Percentiles rank a stretch among this genome's conserved stretches.
These are phyloP conservation scores for Pelochelys cantorii DNA, from an alignment of 2,797 vertebrate species.

Conservation along the genomic window DNA sequence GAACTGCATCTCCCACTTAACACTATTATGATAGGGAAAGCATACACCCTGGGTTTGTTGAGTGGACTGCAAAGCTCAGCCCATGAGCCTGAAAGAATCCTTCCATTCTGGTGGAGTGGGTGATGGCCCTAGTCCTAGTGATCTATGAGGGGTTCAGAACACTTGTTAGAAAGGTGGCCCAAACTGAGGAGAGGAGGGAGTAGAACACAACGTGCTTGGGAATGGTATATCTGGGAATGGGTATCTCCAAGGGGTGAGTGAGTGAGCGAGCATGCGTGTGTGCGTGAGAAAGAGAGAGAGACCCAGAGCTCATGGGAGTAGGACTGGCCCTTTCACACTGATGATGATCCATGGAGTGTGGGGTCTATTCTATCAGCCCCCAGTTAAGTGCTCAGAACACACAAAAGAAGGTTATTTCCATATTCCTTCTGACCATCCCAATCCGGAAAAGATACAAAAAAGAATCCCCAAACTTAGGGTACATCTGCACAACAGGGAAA, in stretches of 20 bases:
- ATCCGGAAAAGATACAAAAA: neutral
- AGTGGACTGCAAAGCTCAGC: neutral
- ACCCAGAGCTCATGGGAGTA: neutral
- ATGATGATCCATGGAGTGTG: neutral
- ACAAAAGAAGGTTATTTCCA: neutral
- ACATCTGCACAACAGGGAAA: too few species aligned
- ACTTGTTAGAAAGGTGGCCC: neutral
- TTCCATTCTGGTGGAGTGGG: neutral
- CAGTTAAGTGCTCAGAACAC: neutral
- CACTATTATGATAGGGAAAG: neutral
- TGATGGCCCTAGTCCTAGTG: neutral
- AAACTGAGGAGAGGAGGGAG: neutral
- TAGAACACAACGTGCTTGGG: neutral
- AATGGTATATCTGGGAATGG: neutral
- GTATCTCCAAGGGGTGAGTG: neutral
- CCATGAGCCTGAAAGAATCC: neutral
- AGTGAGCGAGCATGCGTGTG: too few species aligned
- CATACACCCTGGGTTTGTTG: neutral
- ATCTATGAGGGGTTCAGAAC: neutral
- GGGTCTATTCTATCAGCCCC: neutral
- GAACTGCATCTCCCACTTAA: constrained; percentile 4
- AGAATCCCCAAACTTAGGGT: neutral
- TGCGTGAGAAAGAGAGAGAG: neutral
- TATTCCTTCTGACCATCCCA: neutral
- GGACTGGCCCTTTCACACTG: neutral